Evolutionary conservation across 2,797 vertebrate species (phyloP).

Genomic region (Masticophis lateralis): DNA sequence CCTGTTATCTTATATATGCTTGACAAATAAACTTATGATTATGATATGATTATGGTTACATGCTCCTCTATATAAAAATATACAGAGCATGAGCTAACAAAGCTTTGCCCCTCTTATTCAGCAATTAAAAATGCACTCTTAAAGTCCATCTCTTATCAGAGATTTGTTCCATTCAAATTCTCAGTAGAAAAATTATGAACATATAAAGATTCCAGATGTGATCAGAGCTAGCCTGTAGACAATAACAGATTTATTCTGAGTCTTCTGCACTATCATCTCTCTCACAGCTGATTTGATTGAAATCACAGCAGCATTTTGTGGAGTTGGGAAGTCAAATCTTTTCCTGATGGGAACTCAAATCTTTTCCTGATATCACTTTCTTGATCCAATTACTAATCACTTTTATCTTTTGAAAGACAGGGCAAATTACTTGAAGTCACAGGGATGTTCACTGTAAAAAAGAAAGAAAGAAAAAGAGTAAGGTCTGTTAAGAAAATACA

Average conservation of each 20-base stretch:
- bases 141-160: not conserved
- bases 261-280: not conserved
- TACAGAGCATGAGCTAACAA: not conserved
- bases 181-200: not conserved
- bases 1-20: too few species aligned
- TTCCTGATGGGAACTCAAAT: not conserved
- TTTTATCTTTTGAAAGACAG: not conserved
- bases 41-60: too few species aligned
- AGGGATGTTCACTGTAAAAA: not conserved
- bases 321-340: not conserved
- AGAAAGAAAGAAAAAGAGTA: not conserved
- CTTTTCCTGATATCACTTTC: not conserved
- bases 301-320: not conserved
- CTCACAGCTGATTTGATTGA: not conserved
- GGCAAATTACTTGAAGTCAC: not conserved
- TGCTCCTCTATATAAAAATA: not conserved
- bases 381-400: not conserved
- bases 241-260: not conserved
- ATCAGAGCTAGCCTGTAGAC: not conserved
- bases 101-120: not conserved
- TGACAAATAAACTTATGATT: too few species aligned
- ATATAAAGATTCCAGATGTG: not conserved
- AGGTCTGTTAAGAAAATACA: not conserved
- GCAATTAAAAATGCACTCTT: not conserved
- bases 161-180: not conserved